Evolutionary conservation across 53 echinoderm and acorn worm genomes (phyloP), one percentile per base, ranked within the genome.

Genomic region (Echinarachnius parma): DNA sequence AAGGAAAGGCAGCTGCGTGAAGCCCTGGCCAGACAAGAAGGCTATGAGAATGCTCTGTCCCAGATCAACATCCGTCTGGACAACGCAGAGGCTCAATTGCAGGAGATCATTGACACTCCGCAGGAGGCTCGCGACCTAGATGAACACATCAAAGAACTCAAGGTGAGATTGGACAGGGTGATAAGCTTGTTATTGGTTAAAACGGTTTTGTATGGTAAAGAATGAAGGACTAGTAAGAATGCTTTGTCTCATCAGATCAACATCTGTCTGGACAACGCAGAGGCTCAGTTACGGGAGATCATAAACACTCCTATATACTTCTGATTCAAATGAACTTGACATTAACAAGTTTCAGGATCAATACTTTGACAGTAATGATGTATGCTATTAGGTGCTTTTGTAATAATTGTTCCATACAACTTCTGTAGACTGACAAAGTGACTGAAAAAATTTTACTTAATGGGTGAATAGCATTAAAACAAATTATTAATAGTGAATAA

Each of bases 1-100:
- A 94, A 94, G 44, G 83, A 89, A 46, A 76, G 84, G 44, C 59
- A 77, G 21, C 65, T 94, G 27, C 60, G 62, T 22, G 89, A 89
- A 31, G 94, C 94, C 27, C 79, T 94, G 21, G 84, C 84, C n/a
- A 80, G 50, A 36, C 94, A 94, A 37, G 82, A 86, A 49, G 94
- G 83, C 36, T 89, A 89, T 34, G 80, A 89, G 63, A 86, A 83
- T 86, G 83, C 83, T n/a, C 59, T 94, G 57, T 66, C 86, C 20
- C 80, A 90, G 48, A 55, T 94, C 34, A 86, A 83, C 42, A 64
- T 78, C 48, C 29, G 81, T 9, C 46, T 86, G 75, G 94, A 86
- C 32, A 75, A 77, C 46, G 86, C 84, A 31, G 83, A 84, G 69
- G 68, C 66, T 15, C 86, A 62, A n/a, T 81, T 94, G 5, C 66